phyloP scores from a whole-genome alignment of 2,797 vertebrate genomes.

The Mormyrus proboscirostris region DNA sequence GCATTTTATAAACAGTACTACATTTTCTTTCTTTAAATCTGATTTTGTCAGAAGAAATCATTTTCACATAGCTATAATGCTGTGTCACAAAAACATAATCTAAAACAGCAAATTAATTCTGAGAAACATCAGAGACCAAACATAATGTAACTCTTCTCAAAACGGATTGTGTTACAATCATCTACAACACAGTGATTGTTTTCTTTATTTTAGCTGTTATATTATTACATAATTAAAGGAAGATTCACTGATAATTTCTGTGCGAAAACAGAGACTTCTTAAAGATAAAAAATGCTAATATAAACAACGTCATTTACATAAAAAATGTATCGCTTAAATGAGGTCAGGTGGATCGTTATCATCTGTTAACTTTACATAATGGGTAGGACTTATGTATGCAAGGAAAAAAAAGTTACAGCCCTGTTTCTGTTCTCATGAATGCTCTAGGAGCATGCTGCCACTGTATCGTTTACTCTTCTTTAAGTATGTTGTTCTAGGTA shows the following conservation, averaged over 20 bases:
- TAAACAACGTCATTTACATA: conserved; percentile 22
- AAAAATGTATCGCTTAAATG: conserved; percentile 10
- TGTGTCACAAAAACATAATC: conserved; percentile 17
- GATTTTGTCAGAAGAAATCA: conserved; percentile 3
- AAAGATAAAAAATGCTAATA: neutral
- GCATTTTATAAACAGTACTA: neutral
- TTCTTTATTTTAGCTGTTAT: conserved; percentile 20
- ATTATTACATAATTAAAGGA: conserved; percentile 14
- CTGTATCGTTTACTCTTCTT: conserved; percentile 27
- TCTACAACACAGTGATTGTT: conserved; percentile 18
- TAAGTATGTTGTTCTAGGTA: conserved; percentile 12
- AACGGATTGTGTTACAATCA: conserved; percentile 34
- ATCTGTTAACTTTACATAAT: conserved; percentile 1
- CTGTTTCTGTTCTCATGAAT: conserved; percentile 31
- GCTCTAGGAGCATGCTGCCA: conserved; percentile 44
- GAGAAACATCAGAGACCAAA: conserved; percentile 33
- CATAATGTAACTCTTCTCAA: conserved; percentile 35
- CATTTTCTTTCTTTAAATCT: neutral
- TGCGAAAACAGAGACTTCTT: neutral
- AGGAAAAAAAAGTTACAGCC: neutral
- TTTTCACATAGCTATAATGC: neutral
- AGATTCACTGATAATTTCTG: neutral
- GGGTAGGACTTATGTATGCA: neutral
- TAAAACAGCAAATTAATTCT: conserved; percentile 31
- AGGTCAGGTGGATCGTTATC: conserved; percentile 15